A percentile compares a stretch with the other conserved stretches of the same genome.
Conservation (phyloP, 1,140 invertebrate species). For the Calliphora vicina region DNA sequence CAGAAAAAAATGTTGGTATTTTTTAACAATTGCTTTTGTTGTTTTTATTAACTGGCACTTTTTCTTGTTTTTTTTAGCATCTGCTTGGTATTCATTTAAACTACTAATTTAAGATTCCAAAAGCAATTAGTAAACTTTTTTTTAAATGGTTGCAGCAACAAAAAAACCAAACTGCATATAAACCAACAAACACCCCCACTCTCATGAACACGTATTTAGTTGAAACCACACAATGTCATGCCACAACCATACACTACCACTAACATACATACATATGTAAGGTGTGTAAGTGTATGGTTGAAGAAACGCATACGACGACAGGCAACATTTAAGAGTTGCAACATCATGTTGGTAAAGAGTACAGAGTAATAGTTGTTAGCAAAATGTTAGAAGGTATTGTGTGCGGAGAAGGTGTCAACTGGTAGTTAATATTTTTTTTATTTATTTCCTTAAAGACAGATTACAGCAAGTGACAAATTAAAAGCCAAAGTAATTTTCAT, state of each 20-base stretch:
- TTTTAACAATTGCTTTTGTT: neutral
- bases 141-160: neutral
- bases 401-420: neutral
- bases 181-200: neutral
- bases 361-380: neutral
- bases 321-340: neutral
- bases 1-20: neutral
- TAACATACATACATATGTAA: no score
- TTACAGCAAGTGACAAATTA: no score
- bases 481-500: no score
- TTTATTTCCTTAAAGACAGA: no score
- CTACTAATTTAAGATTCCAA: slow-evolving; percentile 8
- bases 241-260: neutral
- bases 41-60: neutral
- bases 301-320: neutral
- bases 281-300: neutral
- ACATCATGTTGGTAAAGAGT: neutral
- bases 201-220: neutral
- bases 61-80: neutral
- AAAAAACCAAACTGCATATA: no score
- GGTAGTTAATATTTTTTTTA: no score
- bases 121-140: slow-evolving; percentile 10
- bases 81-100: neutral
- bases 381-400: neutral
- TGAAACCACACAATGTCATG: neutral